Percentiles rank a stretch among this genome's conserved stretches.
Evolutionary conservation across 2,797 vertebrate genomes (phyloP).

Genomic region (Channa striata): DNA sequence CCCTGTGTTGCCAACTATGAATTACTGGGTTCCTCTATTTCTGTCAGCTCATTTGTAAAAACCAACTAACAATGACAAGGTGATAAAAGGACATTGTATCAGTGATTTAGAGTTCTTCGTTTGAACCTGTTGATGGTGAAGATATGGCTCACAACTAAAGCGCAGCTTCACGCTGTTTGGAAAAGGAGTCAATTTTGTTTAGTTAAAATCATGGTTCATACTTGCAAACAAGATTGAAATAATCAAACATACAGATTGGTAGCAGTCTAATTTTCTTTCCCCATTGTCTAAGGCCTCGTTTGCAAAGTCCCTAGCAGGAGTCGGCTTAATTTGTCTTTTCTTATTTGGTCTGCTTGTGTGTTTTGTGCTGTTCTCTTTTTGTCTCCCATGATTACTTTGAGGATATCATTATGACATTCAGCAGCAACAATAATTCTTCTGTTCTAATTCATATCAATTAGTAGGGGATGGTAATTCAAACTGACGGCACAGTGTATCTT

Average conservation of each 20-base stretch:
- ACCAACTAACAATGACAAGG: constrained; percentile 79
- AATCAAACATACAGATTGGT: constrained; percentile 78
- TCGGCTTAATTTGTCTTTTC: constrained; percentile 83
- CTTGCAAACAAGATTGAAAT: constrained; percentile 78
- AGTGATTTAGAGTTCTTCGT: constrained; percentile 61
- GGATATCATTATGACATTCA: constrained; percentile 92
- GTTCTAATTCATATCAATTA: constrained; percentile 97
- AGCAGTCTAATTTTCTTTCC: constrained; percentile 73
- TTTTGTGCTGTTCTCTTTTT: constrained; percentile 82
- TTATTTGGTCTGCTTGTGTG: constrained; percentile 79
- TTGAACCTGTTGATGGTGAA: constrained; percentile 66
- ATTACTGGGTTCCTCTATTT: constrained; percentile 81
- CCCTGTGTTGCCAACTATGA: constrained; percentile 78
- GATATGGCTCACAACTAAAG: constrained; percentile 41
- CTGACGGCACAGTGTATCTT: constrained; percentile 91
- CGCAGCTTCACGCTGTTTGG: constrained; percentile 26
- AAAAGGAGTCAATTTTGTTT: constrained; percentile 37
- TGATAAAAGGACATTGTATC: constrained; percentile 78
- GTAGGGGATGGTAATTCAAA: constrained; percentile 93
- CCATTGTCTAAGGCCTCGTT: constrained; percentile 76
- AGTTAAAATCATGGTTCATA: constrained; percentile 61
- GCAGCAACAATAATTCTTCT: constrained; percentile 94
- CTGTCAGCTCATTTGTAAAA: constrained; percentile 85
- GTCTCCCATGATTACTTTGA: constrained; percentile 84
- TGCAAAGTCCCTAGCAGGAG: constrained; percentile 79